Conservation (phyloP, 2,888 invertebrate species). For the Drosophila fungiperda region DNA sequence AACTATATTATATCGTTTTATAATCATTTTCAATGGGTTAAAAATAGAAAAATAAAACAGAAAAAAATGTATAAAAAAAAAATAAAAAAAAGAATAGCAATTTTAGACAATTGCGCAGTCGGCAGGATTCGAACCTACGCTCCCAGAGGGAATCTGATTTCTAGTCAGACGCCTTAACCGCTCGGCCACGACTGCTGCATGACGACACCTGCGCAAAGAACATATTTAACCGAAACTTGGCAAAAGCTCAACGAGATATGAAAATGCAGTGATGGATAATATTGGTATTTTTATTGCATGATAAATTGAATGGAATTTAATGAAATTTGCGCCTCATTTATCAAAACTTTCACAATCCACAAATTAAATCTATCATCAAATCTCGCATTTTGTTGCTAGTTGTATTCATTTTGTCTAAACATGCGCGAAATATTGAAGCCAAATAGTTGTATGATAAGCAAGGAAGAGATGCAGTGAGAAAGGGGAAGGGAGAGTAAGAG, state of each 20-base stretch:
- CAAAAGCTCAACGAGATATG: neutral
- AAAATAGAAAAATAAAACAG: too few relatives aligned
- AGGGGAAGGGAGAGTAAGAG: neutral
- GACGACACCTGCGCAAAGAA: neutral
- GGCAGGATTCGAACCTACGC: constrained; percentile 95
- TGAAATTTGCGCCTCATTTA: neutral
- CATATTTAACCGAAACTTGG: neutral
- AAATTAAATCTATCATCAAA: neutral
- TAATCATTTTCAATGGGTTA: too few relatives aligned
- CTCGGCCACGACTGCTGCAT: constrained; percentile 64
- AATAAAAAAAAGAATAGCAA: neutral
- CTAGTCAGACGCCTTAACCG: constrained; percentile 76
- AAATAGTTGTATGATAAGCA: constrained; percentile 6
- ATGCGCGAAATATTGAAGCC: constrained; percentile 1
- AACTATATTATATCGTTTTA: too few relatives aligned
- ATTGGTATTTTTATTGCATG: neutral
- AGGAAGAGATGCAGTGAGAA: neutral
- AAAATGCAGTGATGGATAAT: neutral
- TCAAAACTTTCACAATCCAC: constrained; percentile 16
- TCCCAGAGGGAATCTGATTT: constrained; percentile 91
- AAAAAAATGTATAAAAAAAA: too few relatives aligned
- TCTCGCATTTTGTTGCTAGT: neutral
- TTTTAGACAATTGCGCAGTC: constrained; percentile 86
- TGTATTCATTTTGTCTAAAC: neutral
- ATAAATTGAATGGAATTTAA: neutral